Percentiles rank a stretch among this genome's conserved stretches.
Evolutionary conservation across 2,888 invertebrate genomes (phyloP).

Genomic region (Spicauda simplicius): DNA sequence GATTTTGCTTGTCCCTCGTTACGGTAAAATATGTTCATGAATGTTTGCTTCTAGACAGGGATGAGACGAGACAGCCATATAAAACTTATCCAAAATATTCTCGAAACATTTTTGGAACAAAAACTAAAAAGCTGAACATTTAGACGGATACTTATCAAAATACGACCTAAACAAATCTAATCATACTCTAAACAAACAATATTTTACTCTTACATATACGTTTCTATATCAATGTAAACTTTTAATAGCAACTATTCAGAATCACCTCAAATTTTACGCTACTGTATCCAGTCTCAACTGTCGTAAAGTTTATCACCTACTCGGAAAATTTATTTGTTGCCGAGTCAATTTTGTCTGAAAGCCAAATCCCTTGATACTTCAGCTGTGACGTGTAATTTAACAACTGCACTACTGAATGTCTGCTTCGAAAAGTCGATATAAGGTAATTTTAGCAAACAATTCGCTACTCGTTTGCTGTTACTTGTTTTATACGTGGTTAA

Average conservation of each 20-base stretch:
- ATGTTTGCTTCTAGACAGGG: too few relatives aligned
- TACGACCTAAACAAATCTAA: background rate
- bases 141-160: too few relatives aligned
- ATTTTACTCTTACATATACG: background rate
- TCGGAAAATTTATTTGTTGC: background rate
- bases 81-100: too few relatives aligned
- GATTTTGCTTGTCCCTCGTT: too few relatives aligned
- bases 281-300: background rate
- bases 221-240: background rate
- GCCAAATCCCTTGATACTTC: background rate
- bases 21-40: too few relatives aligned
- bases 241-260: background rate
- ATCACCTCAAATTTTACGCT: background rate
- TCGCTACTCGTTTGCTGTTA: too few relatives aligned
- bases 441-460: too few relatives aligned
- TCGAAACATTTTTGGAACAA: too few relatives aligned
- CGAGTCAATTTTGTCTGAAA: background rate
- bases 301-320: conserved; percentile 1
- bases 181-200: background rate
- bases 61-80: too few relatives aligned
- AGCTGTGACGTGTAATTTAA: background rate
- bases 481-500: too few relatives aligned
- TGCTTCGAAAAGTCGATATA: too few relatives aligned
- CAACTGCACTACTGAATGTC: background rate
- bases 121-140: too few relatives aligned